Conservation (phyloP, 2,888 invertebrate species). For the Aspidiotus rigidus region DNA sequence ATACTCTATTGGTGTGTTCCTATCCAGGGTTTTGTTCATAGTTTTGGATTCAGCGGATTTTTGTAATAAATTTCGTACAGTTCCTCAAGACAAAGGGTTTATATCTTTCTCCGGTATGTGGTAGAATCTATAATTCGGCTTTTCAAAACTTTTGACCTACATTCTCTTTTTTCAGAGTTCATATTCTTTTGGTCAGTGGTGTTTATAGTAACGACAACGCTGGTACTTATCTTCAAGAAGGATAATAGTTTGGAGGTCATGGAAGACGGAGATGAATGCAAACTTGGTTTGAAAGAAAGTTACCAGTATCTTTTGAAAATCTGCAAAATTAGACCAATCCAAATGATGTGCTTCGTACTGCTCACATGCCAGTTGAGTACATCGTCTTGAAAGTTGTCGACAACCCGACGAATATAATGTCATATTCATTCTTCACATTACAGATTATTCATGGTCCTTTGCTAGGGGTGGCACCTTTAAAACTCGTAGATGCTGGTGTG, state of each 20-base stretch:
- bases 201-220: slow-evolving; percentile 79
- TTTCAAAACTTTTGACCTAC: background rate
- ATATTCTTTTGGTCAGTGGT: slow-evolving; percentile 89
- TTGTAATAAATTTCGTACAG: slow-evolving; percentile 79
- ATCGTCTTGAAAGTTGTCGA: background rate
- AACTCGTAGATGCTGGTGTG: slow-evolving; percentile 90
- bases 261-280: slow-evolving; percentile 58
- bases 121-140: too few relatives aligned
- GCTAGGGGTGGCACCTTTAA: slow-evolving; percentile 87
- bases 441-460: slow-evolving; percentile 90
- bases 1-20: slow-evolving; percentile 92
- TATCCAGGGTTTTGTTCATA: slow-evolving; percentile 92
- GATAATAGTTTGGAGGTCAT: slow-evolving; percentile 51
- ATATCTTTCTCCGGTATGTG: slow-evolving; percentile 53
- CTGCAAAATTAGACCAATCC: slow-evolving; percentile 69
- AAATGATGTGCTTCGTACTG: slow-evolving; percentile 65
- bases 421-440: slow-evolving; percentile 41
- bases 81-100: slow-evolving; percentile 60
- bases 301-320: slow-evolving; percentile 76
- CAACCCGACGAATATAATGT: background rate
- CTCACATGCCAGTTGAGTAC: slow-evolving; percentile 55
- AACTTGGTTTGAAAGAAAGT: slow-evolving; percentile 54
- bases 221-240: slow-evolving; percentile 43
- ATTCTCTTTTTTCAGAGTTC: slow-evolving; percentile 54
- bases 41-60: slow-evolving; percentile 92